Percentiles rank a stretch among this genome's conserved stretches.
These are phyloP conservation scores for Margarornis squamiger DNA, from an alignment of 2,797 vertebrate genomes.

Conservation along the genomic window DNA sequence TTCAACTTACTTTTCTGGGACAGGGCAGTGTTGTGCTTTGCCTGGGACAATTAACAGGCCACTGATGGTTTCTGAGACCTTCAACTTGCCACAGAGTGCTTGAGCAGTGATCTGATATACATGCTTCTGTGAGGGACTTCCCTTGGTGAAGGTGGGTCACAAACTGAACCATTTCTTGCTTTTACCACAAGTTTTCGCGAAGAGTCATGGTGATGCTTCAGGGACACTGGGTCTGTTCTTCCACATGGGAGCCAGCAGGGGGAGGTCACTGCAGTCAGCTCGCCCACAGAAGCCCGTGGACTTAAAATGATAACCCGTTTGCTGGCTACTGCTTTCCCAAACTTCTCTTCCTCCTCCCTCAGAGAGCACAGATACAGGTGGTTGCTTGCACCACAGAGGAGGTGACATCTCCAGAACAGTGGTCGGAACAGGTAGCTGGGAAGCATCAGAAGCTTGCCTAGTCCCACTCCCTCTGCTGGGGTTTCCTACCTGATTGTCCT, in stretches of 20 bases:
- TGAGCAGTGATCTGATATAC: background rate
- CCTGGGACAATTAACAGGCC: background rate
- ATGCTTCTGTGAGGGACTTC: background rate
- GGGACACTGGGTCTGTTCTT: background rate
- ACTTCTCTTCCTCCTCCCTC: background rate
- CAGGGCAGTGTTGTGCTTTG: background rate
- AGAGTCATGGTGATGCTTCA: background rate
- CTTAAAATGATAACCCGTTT: background rate
- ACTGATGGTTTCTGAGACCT: background rate
- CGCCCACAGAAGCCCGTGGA: background rate
- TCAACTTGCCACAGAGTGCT: accelerated
- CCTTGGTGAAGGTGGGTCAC: accelerated
- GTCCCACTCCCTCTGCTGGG: accelerated
- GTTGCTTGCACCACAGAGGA: background rate
- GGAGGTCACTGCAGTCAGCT: background rate
- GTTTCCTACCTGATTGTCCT: background rate
- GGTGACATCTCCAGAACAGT: background rate
- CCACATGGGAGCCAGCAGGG: background rate
- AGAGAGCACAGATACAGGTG: background rate
- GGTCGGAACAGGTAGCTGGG: background rate
- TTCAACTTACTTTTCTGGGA: background rate
- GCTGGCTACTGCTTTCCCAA: background rate
- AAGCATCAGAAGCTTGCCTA: accelerated
- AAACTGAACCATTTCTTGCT: background rate
- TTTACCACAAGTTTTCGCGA: background rate